Percentiles rank a stretch among this genome's conserved stretches.
Conservation (phyloP, 2,888 invertebrate species). For the Drosophila lutescens region DNA sequence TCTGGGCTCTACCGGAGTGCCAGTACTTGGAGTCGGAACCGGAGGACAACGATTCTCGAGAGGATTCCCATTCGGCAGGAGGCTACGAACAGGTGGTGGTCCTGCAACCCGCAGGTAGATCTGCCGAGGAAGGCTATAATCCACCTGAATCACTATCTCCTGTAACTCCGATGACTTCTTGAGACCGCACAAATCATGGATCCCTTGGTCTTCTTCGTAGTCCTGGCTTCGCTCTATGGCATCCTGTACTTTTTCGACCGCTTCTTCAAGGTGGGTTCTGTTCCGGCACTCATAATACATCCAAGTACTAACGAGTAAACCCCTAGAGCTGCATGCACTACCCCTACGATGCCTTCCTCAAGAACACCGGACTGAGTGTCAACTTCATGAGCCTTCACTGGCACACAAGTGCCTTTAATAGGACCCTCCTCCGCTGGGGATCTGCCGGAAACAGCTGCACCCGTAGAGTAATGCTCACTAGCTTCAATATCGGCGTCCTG, state of each 20-base stretch:
- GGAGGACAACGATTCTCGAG: slow-evolving; percentile 85
- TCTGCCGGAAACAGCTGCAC: slow-evolving; percentile 85
- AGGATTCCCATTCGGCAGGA: not conserved
- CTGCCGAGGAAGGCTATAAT: not conserved
- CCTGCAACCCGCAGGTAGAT: not conserved
- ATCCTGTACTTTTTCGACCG: slow-evolving; percentile 91
- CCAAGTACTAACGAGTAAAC: not conserved
- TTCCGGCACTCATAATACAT: not conserved
- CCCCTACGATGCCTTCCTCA: slow-evolving; percentile 91
- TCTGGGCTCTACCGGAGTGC: slow-evolving; percentile 64
- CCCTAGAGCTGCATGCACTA: slow-evolving; percentile 92
- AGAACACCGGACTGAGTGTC: slow-evolving; percentile 90
- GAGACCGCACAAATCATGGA: slow-evolving; percentile 86
- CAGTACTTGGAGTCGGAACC: slow-evolving; percentile 83
- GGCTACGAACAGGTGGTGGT: slow-evolving; percentile 87
- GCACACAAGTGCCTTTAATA: slow-evolving; percentile 92
- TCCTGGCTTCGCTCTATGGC: slow-evolving; percentile 88
- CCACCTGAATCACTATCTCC: not conserved
- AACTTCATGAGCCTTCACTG: slow-evolving; percentile 90
- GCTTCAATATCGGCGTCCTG: slow-evolving; percentile 90
- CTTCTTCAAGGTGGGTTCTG: slow-evolving; percentile 90
- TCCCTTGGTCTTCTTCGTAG: slow-evolving; percentile 87
- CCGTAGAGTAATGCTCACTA: slow-evolving; percentile 84
- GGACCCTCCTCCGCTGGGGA: slow-evolving; percentile 90
- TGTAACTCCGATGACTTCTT: slow-evolving; percentile 9